phyloP scores from a whole-genome alignment of 2,797 vertebrate species.

The Chrosomus eos region DNA sequence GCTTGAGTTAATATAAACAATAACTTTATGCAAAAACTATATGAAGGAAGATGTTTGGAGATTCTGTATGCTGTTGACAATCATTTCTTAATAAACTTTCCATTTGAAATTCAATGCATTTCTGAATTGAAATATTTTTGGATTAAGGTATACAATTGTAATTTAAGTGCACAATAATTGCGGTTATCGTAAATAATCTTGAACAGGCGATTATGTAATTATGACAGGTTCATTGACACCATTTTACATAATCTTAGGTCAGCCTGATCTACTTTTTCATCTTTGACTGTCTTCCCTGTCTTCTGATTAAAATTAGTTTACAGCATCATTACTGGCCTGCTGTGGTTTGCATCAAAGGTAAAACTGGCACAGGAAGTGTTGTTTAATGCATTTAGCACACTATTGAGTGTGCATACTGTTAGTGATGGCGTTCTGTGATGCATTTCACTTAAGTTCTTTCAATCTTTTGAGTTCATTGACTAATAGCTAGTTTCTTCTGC shows the following conservation, averaged over 20 bases:
- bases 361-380: slow-evolving; percentile 26
- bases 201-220: neutral
- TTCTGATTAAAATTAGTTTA: slow-evolving; percentile 19
- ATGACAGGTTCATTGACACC: neutral
- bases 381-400: slow-evolving; percentile 36
- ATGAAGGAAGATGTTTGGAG: neutral
- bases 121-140: neutral
- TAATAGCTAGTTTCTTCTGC: slow-evolving; percentile 56
- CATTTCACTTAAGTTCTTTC: slow-evolving; percentile 18
- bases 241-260: slow-evolving; percentile 1
- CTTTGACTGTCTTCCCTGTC: neutral
- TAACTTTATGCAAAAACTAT: neutral
- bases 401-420: too few relatives aligned
- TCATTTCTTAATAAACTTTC: neutral
- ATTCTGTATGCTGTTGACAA: neutral
- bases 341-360: slow-evolving; percentile 15
- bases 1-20: neutral
- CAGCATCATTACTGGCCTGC: slow-evolving; percentile 12
- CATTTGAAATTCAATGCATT: neutral
- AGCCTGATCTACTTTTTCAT: neutral
- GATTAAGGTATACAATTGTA: neutral
- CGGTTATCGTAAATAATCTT: neutral
- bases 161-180: neutral
- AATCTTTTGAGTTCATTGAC: slow-evolving; percentile 57
- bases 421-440: slow-evolving; percentile 2